Base-by-base conservation (phyloP, 2,797 vertebrate genomes). In the Chelonia mydas region DNA sequence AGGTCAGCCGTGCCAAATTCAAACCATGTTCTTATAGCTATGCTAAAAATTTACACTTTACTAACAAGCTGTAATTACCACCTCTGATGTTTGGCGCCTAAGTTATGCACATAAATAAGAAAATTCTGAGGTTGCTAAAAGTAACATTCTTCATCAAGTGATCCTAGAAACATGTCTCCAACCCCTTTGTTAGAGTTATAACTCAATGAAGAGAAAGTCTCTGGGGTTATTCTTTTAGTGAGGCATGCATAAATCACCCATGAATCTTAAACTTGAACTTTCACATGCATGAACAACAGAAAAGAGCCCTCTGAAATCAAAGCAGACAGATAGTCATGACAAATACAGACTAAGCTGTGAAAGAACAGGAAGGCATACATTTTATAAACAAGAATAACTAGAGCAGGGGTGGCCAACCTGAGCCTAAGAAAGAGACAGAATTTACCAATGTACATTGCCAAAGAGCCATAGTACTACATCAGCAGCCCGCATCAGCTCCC, bases 11-110 rank as follows among this genome's bases (percentile, higher is more conserved):
- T 1, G 12, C 3, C 53, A 92, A 85, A 80, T 10, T 86, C 28
- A 92, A 95, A 84, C 27, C 45, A 61, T 91, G 93, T 96, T 88
- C 45, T 59, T 94, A 86, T 81, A 33, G 33, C 59, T 28, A 82
- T 61, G 57, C 31, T 84, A 77, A 37, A 81, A 54, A 1, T 3
- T 9, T 54, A 2, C 3, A 31, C 33, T 87, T 92, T 74, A 37
- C 17, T n/a, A n/a, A 90, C 10, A 59, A 91, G 51, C 15, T 72
- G 23, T 74, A 74, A 86, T 84, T 68, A 76, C 51, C 76, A 72
- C 72, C 28, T 37, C 45, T 50, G 47, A 28, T 45, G 25, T 23
- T 33, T 1, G 12, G 7, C 65, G 47, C 53, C 68, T 31, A 76
- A 37, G 10, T 7, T 55, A 47, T 31, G 72, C 79, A 72, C 55